phyloP scores from a whole-genome alignment of 2,113 vertebrate genomes.

The Marcusenius ussheri region DNA sequence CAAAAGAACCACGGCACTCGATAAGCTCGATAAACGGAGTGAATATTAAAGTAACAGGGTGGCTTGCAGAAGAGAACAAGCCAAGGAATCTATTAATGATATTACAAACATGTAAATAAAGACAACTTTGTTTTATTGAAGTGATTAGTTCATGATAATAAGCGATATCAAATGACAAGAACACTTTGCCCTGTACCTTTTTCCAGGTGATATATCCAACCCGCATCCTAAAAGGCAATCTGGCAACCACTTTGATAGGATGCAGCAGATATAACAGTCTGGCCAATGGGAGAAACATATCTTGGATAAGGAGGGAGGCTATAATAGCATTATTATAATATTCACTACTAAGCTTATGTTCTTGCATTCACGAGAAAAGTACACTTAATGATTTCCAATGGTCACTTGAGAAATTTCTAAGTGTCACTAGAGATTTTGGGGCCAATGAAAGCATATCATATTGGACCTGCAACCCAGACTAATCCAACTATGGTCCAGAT shows the following conservation, averaged over 20 bases:
- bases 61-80: background rate
- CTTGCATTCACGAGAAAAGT: background rate
- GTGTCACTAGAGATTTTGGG: background rate
- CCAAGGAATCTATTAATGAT: background rate
- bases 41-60: background rate
- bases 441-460: background rate
- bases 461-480: background rate
- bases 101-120: background rate
- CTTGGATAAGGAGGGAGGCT: background rate
- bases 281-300: background rate
- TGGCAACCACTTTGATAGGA: background rate
- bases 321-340: background rate
- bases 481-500: background rate
- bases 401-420: background rate
- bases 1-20: background rate
- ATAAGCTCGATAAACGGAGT: background rate
- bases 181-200: background rate
- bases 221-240: background rate
- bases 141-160: background rate
- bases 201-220: background rate
- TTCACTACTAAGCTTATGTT: background rate
- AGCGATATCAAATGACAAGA: background rate
- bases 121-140: background rate
- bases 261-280: background rate
- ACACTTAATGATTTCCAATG: background rate